Evolutionary conservation across 2,888 invertebrate species (phyloP).

Genomic region (Clistopyga incitator): DNA sequence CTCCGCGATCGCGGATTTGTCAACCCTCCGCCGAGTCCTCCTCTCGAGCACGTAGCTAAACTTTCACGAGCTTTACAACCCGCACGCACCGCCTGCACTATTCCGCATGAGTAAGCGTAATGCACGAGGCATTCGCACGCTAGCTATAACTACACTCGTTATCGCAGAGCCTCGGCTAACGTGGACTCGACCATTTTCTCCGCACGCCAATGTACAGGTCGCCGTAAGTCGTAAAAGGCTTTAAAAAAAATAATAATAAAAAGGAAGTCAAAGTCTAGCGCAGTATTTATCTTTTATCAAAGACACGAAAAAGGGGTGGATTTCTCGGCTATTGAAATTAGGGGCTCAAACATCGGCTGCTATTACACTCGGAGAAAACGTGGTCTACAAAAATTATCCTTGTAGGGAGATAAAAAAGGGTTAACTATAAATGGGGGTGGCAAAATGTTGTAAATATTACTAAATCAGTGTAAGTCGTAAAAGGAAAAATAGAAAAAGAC

Average conservation of each 20-base stretch:
- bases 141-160: constrained; percentile 26
- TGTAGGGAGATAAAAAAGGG: too few relatives aligned
- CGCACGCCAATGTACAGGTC: constrained; percentile 2
- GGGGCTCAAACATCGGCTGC: too few relatives aligned
- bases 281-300: not conserved
- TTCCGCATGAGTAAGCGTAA: constrained; percentile 14
- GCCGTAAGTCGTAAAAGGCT: not conserved
- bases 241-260: not conserved
- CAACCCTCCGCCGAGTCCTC: not conserved
- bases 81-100: constrained; percentile 27
- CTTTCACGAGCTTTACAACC: constrained; percentile 40
- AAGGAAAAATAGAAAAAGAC: too few relatives aligned
- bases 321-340: too few relatives aligned
- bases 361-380: too few relatives aligned
- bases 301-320: not conserved
- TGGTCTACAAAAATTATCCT: too few relatives aligned
- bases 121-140: constrained; percentile 12
- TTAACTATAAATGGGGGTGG: too few relatives aligned
- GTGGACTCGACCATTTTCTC: constrained; percentile 8
- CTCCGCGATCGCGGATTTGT: constrained; percentile 38
- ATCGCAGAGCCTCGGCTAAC: constrained; percentile 5
- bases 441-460: too few relatives aligned
- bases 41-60: constrained; percentile 18
- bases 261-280: not conserved
- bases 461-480: too few relatives aligned